phyloP scores from a whole-genome alignment of 2,113 vertebrate genomes.

The Campylorhamphus procurvoides region DNA sequence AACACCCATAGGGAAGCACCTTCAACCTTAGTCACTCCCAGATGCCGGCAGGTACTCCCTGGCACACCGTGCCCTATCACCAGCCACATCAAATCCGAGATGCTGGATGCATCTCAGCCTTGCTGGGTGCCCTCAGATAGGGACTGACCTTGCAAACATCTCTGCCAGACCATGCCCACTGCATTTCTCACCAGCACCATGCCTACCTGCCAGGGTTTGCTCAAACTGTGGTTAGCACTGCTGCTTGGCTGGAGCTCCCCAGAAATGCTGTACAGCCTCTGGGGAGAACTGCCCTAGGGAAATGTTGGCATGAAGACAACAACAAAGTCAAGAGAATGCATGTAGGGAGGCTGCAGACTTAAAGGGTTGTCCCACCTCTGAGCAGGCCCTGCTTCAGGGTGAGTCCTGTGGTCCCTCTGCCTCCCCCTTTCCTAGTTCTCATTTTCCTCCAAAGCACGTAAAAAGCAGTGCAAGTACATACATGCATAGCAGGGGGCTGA shows the following conservation, averaged over 20 bases:
- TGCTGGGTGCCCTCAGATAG: neutral
- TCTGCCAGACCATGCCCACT: neutral
- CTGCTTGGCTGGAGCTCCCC: neutral
- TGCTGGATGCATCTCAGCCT: accelerated
- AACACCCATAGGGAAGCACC: accelerated
- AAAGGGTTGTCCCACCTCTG: accelerated
- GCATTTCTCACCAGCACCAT: accelerated
- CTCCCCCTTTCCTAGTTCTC: neutral
- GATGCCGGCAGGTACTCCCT: neutral
- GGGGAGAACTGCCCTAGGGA: neutral
- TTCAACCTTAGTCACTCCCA: neutral
- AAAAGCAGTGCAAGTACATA: neutral
- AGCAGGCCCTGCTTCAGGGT: accelerated
- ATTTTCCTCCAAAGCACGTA: neutral
- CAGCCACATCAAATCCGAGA: accelerated
- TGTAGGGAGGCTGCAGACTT: neutral
- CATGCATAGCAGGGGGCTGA: neutral
- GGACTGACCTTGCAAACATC: neutral
- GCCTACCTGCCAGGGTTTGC: neutral
- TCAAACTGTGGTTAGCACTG: neutral
- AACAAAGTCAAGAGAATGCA: neutral
- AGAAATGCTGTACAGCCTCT: neutral
- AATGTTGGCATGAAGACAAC: neutral
- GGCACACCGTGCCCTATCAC: neutral
- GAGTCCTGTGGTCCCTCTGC: neutral